These are phyloP conservation scores for Sturnus vulgaris DNA, from an alignment of 2,113 vertebrate species.

Conservation along the genomic window DNA sequence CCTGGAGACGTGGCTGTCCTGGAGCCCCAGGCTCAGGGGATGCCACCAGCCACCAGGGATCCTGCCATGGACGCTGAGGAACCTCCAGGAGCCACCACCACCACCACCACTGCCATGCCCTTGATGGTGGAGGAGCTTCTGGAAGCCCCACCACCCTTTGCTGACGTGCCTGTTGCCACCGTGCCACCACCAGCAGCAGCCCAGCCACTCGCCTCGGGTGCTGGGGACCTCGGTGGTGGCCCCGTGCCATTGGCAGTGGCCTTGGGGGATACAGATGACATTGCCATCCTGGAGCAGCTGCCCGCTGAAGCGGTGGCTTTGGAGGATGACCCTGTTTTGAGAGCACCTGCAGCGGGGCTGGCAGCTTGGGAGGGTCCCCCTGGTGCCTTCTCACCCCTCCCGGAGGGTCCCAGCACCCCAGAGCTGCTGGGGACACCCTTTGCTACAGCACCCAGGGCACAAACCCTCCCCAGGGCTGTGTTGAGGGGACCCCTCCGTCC, in stretches of 20 bases:
- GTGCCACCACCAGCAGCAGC: not conserved
- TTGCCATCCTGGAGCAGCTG: not conserved
- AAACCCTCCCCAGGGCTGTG: not conserved
- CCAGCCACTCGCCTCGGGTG: rapidly evolving
- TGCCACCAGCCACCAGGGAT: rapidly evolving
- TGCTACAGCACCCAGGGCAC: not conserved
- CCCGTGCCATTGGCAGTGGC: rapidly evolving
- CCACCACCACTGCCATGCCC: not conserved
- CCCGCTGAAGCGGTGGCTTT: rapidly evolving
- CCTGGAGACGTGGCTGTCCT: not conserved
- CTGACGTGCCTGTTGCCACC: not conserved
- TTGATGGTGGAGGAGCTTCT: constrained; percentile 39
- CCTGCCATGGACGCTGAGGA: not conserved
- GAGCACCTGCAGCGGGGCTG: rapidly evolving
- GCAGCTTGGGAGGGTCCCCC: not conserved
- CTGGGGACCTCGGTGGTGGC: not conserved
- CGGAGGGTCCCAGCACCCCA: not conserved
- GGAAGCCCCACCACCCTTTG: constrained; percentile 38
- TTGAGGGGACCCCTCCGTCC: not conserved
- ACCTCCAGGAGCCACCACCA: not conserved
- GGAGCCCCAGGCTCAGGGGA: not conserved
- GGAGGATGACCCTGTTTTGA: not conserved
- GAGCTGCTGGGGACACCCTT: not conserved
- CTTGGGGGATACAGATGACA: not conserved
- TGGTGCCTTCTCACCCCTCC: not conserved